A percentile compares a stretch with the other conserved stretches of the same genome.
phyloP scores from a whole-genome alignment of 2,888 invertebrate genomes.

The Drosophila fulvimacula region DNA sequence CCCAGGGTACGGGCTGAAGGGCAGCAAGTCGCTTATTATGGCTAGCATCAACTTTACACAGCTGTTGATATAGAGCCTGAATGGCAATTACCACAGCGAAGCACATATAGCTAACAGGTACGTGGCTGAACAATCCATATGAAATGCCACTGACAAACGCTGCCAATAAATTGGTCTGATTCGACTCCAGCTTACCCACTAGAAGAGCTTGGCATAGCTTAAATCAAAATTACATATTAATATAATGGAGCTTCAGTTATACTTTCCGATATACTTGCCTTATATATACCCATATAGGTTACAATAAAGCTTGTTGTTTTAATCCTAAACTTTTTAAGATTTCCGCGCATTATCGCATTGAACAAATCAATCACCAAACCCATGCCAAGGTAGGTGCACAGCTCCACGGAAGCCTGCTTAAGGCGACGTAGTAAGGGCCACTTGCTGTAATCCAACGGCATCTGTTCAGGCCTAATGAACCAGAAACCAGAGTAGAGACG shows the following conservation, averaged over 20 bases:
- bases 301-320: conserved; percentile 53
- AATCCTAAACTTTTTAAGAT: conserved; percentile 22
- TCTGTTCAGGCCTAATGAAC: conserved; percentile 53
- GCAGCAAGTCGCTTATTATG: conserved; percentile 1
- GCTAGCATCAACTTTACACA: conserved; percentile 24
- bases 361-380: conserved; percentile 58
- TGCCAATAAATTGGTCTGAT: conserved; percentile 33
- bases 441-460: conserved; percentile 38
- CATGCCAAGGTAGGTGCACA: conserved; percentile 51
- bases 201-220: conserved; percentile 50
- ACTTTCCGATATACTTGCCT: conserved; percentile 19
- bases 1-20: conserved; percentile 55
- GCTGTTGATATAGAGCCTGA: conserved; percentile 57
- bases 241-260: neutral
- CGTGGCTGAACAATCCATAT: conserved; percentile 33
- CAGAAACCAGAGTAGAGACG: conserved; percentile 54
- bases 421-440: conserved; percentile 18
- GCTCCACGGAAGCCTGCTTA: conserved; percentile 31
- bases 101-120: conserved; percentile 49
- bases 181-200: conserved; percentile 8
- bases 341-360: conserved; percentile 17
- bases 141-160: conserved; percentile 60
- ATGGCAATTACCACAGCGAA: conserved; percentile 51
- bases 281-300: conserved; percentile 56
- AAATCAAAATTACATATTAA: neutral